These are phyloP conservation scores for Synergus laeviventris DNA, from an alignment of 2,888 invertebrate genomes.

Conservation along the genomic window DNA sequence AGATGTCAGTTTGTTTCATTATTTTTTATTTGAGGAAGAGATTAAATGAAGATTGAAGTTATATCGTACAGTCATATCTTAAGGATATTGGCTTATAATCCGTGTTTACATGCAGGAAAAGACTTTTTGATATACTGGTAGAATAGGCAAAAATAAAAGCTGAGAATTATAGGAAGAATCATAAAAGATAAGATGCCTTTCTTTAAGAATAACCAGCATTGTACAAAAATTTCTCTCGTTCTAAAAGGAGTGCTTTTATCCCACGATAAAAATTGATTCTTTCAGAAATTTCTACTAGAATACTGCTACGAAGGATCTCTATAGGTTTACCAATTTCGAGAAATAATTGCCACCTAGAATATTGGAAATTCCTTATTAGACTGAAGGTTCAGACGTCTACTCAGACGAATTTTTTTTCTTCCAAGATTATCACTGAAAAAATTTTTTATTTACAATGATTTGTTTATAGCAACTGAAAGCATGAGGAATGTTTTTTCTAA, in stretches of 20 bases:
- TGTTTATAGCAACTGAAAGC: no score
- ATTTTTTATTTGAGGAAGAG: no score
- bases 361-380: not conserved
- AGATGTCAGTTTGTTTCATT: no score
- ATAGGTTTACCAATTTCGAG: not conserved
- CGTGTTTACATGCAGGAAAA: not conserved
- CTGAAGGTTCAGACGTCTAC: no score
- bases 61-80: constrained; percentile 8
- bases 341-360: not conserved
- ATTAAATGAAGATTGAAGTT: not conserved
- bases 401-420: no score
- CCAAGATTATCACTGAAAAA: no score
- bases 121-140: constrained; percentile 4
- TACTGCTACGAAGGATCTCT: not conserved
- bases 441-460: no score
- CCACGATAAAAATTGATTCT: not conserved
- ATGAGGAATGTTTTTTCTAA: no score
- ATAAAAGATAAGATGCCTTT: constrained; percentile 13
- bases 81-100: not conserved
- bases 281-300: not conserved
- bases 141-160: constrained; percentile 2
- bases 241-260: not conserved
- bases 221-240: not conserved
- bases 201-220: not conserved
- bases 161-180: constrained; percentile 10